Evolutionary conservation across 2,888 invertebrate species (phyloP).

Genomic region (Brenthis daphne): DNA sequence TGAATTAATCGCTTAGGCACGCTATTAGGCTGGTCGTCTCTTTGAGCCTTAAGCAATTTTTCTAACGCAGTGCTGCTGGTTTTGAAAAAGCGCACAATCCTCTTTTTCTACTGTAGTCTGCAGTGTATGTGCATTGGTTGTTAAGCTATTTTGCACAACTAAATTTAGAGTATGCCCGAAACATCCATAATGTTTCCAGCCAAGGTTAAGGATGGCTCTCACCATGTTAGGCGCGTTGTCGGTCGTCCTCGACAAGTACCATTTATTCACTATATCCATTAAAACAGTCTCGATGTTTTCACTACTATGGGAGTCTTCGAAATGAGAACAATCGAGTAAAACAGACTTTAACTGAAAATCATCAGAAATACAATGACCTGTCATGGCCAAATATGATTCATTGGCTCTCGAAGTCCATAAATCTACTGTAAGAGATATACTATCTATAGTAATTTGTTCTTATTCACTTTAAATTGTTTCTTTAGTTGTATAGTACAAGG

Average conservation of each 20-base stretch:
- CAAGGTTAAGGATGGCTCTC: constrained; percentile 37
- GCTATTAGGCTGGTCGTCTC: constrained; percentile 10
- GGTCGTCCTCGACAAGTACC: constrained; percentile 33
- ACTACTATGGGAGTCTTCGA: constrained; percentile 39
- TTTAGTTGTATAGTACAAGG: no score
- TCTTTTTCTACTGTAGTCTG: constrained; percentile 34
- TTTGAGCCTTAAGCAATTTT: constrained; percentile 35
- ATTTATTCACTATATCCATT: not conserved
- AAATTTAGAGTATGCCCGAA: constrained; percentile 44
- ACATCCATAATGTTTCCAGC: constrained; percentile 41
- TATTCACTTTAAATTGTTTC: no score
- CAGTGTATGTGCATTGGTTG: not conserved
- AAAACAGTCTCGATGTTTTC: constrained; percentile 39
- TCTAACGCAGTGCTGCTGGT: constrained; percentile 34
- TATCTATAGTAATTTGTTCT: not conserved
- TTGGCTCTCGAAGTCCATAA: constrained; percentile 44
- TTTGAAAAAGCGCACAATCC: constrained; percentile 23
- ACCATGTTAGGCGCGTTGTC: constrained; percentile 48
- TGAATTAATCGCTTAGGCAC: constrained; percentile 38
- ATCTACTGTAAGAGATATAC: constrained; percentile 44
- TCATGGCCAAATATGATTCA: constrained; percentile 43
- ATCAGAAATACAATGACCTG: constrained; percentile 44
- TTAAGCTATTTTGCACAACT: constrained; percentile 38
- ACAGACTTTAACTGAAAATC: constrained; percentile 41
- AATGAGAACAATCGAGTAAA: constrained; percentile 42